Conservation (phyloP, 2,113 vertebrate genomes). For the Thryonomys swinderianus region DNA sequence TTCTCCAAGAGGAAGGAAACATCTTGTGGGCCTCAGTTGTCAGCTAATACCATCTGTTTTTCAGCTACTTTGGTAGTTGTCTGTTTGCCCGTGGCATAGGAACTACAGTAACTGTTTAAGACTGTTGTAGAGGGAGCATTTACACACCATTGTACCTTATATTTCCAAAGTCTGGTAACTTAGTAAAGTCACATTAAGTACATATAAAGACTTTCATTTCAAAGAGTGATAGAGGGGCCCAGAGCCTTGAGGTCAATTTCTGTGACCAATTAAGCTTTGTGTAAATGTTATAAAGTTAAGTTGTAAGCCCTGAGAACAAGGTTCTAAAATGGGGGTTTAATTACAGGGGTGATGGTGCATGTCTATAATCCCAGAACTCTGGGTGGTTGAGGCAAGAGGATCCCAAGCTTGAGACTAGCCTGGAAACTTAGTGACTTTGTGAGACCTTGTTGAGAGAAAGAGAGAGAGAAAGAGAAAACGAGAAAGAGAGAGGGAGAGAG, state of each 20-base stretch:
- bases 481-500: too few species aligned
- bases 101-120: not conserved
- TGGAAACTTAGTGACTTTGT: not conserved
- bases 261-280: slow-evolving; percentile 28
- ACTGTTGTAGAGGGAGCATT: not conserved
- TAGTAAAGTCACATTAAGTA: slow-evolving; percentile 17
- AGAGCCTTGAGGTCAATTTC: slow-evolving; percentile 12
- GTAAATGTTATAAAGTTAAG: slow-evolving; percentile 43
- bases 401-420: not conserved
- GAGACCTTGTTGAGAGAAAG: not conserved
- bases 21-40: not conserved
- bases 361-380: not conserved
- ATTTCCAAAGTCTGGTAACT: slow-evolving; percentile 32
- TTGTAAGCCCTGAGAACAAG: slow-evolving; percentile 27
- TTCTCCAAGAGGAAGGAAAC: not conserved
- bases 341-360: not conserved
- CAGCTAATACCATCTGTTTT: not conserved
- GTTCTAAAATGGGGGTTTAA: not conserved
- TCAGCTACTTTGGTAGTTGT: not conserved
- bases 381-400: not conserved
- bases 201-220: slow-evolving; percentile 28
- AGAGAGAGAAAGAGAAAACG: too few species aligned
- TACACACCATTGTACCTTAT: slow-evolving; percentile 1
- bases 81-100: not conserved
- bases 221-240: not conserved